phyloP scores from a whole-genome alignment of 2,113 vertebrate species.

The Climacteris rufus region DNA sequence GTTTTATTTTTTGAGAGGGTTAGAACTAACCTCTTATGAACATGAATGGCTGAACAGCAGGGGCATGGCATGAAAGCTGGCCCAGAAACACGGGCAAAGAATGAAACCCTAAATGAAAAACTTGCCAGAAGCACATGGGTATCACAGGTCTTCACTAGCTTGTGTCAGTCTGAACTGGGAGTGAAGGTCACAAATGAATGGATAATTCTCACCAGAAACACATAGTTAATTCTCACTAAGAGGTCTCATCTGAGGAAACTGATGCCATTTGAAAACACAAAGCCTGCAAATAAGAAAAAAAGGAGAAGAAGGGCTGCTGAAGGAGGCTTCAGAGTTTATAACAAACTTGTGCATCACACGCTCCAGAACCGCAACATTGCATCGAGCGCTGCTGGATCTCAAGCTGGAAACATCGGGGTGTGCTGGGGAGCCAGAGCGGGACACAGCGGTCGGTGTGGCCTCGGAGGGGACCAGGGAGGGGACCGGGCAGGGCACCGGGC shows the following conservation, averaged over 20 bases:
- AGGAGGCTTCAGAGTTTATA: not conserved
- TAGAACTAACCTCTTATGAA: not conserved
- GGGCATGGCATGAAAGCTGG: not conserved
- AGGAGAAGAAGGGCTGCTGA: not conserved
- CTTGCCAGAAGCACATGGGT: not conserved
- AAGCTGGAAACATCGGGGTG: rapidly evolving
- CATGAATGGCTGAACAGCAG: constrained; percentile 9
- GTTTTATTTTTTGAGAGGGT: not conserved
- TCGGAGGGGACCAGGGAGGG: too few relatives aligned
- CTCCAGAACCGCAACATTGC: not conserved
- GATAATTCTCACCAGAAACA: not conserved
- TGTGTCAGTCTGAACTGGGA: not conserved
- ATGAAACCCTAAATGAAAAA: not conserved
- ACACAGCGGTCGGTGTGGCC: not conserved
- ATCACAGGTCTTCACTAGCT: not conserved
- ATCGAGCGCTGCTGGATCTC: not conserved
- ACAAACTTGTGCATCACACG: not conserved
- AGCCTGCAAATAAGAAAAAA: not conserved
- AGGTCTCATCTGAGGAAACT: not conserved
- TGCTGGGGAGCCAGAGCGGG: not conserved
- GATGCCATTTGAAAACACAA: not conserved
- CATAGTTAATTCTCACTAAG: not conserved
- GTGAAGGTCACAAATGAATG: not conserved
- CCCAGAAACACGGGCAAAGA: not conserved
- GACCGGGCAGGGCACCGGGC: too few relatives aligned